Conservation (phyloP, 1,140 invertebrate genomes). For the honey bee (Apis mellifera) region DNA sequence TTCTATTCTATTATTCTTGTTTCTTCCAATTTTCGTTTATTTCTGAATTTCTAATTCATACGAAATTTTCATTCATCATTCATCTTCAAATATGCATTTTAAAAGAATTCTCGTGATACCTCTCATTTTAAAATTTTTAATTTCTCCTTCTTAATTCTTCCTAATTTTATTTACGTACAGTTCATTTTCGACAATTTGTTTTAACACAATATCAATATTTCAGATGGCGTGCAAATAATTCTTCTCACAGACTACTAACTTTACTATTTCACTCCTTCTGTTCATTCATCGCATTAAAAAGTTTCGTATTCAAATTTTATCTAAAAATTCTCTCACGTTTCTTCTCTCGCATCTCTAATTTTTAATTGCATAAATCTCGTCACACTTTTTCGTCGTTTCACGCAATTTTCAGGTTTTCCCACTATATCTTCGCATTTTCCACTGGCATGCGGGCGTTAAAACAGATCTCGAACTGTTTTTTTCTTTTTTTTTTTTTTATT, state of each 20-base stretch:
- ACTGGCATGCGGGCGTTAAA: neutral
- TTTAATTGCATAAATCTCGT: slow-evolving; percentile 7
- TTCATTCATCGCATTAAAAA: too few species aligned
- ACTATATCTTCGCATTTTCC: neutral
- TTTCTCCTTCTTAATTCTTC: neutral
- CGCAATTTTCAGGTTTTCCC: neutral
- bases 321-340: neutral
- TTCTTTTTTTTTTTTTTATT: neutral
- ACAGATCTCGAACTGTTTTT: neutral
- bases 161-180: neutral
- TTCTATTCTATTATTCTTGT: slow-evolving; percentile 20
- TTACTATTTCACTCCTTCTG: too few species aligned
- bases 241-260: too few species aligned
- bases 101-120: neutral
- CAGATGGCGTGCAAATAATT: too few species aligned
- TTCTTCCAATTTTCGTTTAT: slow-evolving; percentile 12
- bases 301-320: too few species aligned
- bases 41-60: slow-evolving; percentile 49
- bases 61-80: slow-evolving; percentile 8
- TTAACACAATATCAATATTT: too few species aligned
- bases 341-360: neutral
- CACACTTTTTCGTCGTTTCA: slow-evolving; percentile 1
- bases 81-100: slow-evolving; percentile 40
- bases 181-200: neutral
- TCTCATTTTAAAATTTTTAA: neutral